phyloP scores from a whole-genome alignment of 2,113 vertebrate genomes.

The Ameiurus melas region DNA sequence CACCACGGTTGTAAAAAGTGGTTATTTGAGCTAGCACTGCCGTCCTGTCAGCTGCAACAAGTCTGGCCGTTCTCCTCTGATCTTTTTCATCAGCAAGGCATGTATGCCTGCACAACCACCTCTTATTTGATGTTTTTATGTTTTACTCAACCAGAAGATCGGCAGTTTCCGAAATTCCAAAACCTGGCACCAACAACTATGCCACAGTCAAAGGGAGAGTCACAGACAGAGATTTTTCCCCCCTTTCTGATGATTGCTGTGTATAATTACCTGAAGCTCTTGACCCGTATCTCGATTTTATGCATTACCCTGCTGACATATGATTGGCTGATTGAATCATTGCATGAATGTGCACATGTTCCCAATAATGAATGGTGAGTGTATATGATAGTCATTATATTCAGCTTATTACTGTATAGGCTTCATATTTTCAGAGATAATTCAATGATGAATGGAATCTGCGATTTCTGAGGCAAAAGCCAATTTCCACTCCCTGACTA shows the following conservation, averaged over 20 bases:
- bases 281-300: background rate
- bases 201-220: background rate
- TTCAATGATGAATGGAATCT: slow-evolving; percentile 30
- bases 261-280: background rate
- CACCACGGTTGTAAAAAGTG: too few relatives aligned
- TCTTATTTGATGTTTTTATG: background rate
- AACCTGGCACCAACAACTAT: background rate
- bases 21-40: too few relatives aligned
- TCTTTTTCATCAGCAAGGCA: background rate
- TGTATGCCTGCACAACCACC: background rate
- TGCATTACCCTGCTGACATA: background rate
- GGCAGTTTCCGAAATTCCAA: background rate
- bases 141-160: background rate
- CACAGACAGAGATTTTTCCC: background rate
- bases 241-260: background rate
- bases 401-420: background rate
- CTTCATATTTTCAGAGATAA: slow-evolving; percentile 37
- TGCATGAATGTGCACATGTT: background rate
- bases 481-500: background rate
- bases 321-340: background rate
- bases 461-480: slow-evolving; percentile 2
- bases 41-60: background rate
- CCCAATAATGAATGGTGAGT: background rate
- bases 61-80: background rate
- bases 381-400: background rate